These are phyloP conservation scores for Micromesistius poutassou DNA, from an alignment of 2,797 vertebrate species.

Conservation along the genomic window DNA sequence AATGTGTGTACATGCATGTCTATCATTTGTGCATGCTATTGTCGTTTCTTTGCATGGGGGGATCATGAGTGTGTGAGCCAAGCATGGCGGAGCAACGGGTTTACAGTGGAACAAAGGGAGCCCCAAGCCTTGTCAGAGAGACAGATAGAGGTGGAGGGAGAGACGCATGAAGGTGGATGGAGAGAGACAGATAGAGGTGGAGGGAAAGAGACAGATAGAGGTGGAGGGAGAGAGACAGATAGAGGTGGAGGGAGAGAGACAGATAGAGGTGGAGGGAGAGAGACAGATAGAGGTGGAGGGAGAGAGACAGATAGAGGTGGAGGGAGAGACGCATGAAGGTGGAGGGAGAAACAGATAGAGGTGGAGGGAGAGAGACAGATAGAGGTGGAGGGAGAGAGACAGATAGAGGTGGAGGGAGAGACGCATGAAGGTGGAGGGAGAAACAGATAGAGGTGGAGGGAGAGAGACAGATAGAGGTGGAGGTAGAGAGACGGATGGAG, in stretches of 20 bases:
- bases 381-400: background rate
- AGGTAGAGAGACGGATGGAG: background rate
- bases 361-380: background rate
- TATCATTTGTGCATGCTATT: background rate
- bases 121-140: slow-evolving; percentile 40
- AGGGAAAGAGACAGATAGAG: too few species aligned
- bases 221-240: too few species aligned
- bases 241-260: background rate
- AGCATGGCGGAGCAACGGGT: slow-evolving; percentile 48
- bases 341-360: background rate
- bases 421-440: slow-evolving; percentile 4
- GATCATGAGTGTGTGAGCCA: slow-evolving; percentile 13
- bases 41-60: background rate
- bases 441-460: slow-evolving; percentile 28
- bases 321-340: background rate
- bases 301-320: background rate
- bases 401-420: background rate
- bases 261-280: background rate
- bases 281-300: background rate
- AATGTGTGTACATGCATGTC: background rate
- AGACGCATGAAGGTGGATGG: slow-evolving; percentile 14
- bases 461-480: background rate
- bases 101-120: slow-evolving; percentile 40
- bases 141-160: slow-evolving; percentile 31
- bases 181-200: slow-evolving; percentile 30